A percentile compares a stretch with the other conserved stretches of the same genome.
Evolutionary conservation across 2,888 invertebrate species (phyloP).

Genomic region (Micoletzkya japonica): DNA sequence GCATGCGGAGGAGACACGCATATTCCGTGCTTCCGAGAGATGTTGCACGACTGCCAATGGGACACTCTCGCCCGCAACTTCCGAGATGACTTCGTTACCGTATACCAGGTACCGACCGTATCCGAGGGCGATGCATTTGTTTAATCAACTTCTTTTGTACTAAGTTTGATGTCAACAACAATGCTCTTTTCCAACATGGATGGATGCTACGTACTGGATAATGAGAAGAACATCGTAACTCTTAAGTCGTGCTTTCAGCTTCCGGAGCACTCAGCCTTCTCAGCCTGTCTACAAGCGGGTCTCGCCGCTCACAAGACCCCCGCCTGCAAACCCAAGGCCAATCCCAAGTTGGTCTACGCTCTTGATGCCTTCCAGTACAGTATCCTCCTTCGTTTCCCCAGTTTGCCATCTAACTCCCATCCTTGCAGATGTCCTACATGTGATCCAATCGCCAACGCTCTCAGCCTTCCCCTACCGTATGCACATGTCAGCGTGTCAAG

Average conservation of each 20-base stretch:
- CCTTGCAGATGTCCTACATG: constrained; percentile 54
- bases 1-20: constrained; percentile 31
- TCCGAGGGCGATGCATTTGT: too few species aligned
- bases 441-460: constrained; percentile 73
- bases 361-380: too few species aligned
- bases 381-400: neutral
- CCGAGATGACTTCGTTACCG: constrained; percentile 86
- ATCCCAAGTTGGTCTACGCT: constrained; percentile 3
- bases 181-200: neutral
- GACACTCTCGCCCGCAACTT: constrained; percentile 83
- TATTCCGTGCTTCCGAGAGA: constrained; percentile 65
- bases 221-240: neutral
- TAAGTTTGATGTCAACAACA: neutral
- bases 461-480: constrained; percentile 80
- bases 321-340: constrained; percentile 51
- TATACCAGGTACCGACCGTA: constrained; percentile 85
- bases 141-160: too few species aligned
- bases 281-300: constrained; percentile 88
- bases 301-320: constrained; percentile 92
- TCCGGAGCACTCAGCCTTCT: constrained; percentile 85
- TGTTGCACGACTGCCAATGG: constrained; percentile 78
- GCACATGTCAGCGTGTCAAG: constrained; percentile 95
- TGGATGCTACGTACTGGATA: neutral
- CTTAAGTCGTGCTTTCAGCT: constrained; percentile 67
- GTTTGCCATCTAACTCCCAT: neutral